Conservation (phyloP, 2,797 vertebrate species). For the Buphagus erythrorhynchus region DNA sequence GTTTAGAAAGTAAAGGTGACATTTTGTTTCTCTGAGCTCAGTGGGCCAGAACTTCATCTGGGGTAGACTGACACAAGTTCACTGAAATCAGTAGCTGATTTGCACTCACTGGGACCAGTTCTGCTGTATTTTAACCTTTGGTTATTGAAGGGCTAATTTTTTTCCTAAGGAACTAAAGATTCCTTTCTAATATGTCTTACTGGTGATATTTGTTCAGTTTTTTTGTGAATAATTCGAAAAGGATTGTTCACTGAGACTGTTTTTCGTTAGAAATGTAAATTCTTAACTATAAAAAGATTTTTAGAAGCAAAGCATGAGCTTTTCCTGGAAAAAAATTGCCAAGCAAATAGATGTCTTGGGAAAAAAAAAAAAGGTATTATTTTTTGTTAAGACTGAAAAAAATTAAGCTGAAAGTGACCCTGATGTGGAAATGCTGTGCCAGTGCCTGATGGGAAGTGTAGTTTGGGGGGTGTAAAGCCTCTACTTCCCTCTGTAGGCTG, state of each 20-base stretch:
- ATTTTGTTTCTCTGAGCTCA: slow-evolving; percentile 59
- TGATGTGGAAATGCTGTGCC: neutral
- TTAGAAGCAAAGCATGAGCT: neutral
- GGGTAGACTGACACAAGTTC: neutral
- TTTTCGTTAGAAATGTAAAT: neutral
- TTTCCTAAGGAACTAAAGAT: neutral
- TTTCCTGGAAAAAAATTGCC: neutral
- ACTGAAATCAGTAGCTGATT: neutral
- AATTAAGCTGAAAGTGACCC: neutral
- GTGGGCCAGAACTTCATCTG: slow-evolving; percentile 40
- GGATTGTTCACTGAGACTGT: neutral
- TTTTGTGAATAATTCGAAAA: neutral
- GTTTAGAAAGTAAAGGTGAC: slow-evolving; percentile 56
- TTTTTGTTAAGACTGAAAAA: neutral
- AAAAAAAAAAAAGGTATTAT: neutral
- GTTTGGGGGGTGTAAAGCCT: neutral
- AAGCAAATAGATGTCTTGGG: neutral
- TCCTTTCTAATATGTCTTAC: neutral
- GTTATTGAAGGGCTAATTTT: neutral
- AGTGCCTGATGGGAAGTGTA: neutral
- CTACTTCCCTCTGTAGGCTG: accelerated
- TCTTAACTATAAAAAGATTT: neutral
- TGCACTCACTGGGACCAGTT: neutral
- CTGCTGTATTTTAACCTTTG: neutral
- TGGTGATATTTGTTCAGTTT: neutral